Evolutionary conservation across 2,113 vertebrate species (phyloP).

Genomic region (Macquaria ambigua): DNA sequence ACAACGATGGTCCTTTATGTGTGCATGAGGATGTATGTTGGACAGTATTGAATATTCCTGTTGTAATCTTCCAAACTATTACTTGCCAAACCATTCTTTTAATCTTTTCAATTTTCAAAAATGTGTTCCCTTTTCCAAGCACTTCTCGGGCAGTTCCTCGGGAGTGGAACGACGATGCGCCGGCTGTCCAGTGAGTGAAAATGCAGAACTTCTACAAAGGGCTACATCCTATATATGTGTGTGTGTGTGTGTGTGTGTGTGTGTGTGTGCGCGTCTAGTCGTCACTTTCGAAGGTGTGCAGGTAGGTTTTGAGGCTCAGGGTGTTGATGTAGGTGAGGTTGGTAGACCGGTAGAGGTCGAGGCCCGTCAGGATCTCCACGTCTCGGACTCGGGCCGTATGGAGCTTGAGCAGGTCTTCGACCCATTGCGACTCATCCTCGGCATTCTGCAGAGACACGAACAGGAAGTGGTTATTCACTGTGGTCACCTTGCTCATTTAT

Average conservation of each 20-base stretch:
- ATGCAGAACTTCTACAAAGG: conserved; percentile 32
- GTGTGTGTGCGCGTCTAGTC: conserved; percentile 82
- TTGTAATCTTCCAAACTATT: conserved; percentile 26
- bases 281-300: conserved; percentile 95
- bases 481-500: background rate
- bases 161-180: conserved; percentile 29
- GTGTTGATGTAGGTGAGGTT: conserved; percentile 89
- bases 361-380: conserved; percentile 92
- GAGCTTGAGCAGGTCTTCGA: conserved; percentile 92
- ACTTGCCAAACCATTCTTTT: conserved; percentile 8
- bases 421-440: conserved; percentile 91
- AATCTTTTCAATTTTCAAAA: conserved; percentile 35
- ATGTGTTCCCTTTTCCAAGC: conserved; percentile 23
- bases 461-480: background rate
- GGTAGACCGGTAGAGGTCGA: conserved; percentile 93
- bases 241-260: conserved; percentile 27
- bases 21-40: background rate
- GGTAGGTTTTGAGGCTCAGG: conserved; percentile 93
- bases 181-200: conserved; percentile 34
- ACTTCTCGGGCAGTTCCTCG: conserved; percentile 27
- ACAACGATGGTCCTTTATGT: conserved; percentile 2
- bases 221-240: conserved; percentile 38
- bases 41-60: conserved; percentile 24
- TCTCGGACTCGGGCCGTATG: conserved; percentile 94
- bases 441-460: conserved; percentile 81